Percentiles rank a stretch among this genome's conserved stretches.
Conservation (phyloP, 2,797 vertebrate species). For the Brachymystax lenok region DNA sequence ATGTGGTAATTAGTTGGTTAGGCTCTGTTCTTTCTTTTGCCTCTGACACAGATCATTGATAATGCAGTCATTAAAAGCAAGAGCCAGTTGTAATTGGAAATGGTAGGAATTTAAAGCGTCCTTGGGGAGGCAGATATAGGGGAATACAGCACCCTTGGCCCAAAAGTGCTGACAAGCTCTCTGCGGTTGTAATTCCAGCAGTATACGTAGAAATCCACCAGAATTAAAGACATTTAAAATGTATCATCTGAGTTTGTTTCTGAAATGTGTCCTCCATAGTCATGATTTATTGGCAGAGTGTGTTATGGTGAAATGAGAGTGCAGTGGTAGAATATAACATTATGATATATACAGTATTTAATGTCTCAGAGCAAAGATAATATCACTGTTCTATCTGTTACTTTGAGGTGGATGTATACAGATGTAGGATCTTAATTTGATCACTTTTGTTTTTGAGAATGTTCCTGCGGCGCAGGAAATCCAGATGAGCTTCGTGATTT, state of each 20-base stretch:
- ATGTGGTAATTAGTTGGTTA: conserved; percentile 25
- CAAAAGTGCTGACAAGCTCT: conserved; percentile 31
- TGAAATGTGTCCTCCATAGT: conserved; percentile 37
- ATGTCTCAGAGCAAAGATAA: background rate
- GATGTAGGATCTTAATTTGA: background rate
- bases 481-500: too few relatives aligned
- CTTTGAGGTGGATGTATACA: background rate
- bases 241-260: conserved; percentile 45
- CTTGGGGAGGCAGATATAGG: conserved; percentile 14
- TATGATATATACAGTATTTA: background rate
- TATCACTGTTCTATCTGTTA: background rate
- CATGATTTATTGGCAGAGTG: conserved; percentile 54
- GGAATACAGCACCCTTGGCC: conserved; percentile 6
- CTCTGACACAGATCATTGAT: conserved; percentile 34
- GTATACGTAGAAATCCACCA: conserved; percentile 34
- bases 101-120: conserved; percentile 25
- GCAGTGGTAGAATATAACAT: background rate
- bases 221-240: conserved; percentile 52
- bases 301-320: conserved; percentile 20
- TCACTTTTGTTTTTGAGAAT: too few relatives aligned
- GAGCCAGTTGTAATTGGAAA: conserved; percentile 33
- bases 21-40: conserved; percentile 34
- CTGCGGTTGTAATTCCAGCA: conserved; percentile 27
- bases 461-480: too few relatives aligned
- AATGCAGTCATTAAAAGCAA: conserved; percentile 24